Base-by-base conservation (phyloP, 2,888 invertebrate species). In the Ectemnius cavifrons region DNA sequence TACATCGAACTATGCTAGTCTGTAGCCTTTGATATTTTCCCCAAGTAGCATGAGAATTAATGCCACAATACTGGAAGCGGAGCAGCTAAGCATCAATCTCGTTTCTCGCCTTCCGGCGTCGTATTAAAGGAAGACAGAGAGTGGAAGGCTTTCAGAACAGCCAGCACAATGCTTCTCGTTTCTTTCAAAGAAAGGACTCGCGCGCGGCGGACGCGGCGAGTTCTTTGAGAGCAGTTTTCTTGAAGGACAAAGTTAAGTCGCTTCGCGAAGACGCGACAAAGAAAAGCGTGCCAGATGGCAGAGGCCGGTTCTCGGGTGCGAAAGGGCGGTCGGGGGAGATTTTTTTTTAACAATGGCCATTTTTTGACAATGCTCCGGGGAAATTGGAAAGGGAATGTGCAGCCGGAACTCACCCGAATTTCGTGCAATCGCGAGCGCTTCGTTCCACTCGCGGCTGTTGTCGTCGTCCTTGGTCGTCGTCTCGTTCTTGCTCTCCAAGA, bases 401-500 rank as follows among this genome's bases (percentile, higher is more conserved):
- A 63, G 73, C 52, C 18, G 59, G 61, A 63, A 78, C 84, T 80
- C 79, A 89, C 89, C 86, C 77, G 86, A 82, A 79, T 88, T 87
- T 67, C 86, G 87, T 47, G 87, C 84, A 65, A 84, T 86, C 68
- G 87, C 87, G 59, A 86, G 86, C 16, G 87, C 88, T 68, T 86
- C 85, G 74, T 87, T 86, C 75, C 87, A 81, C 75, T 86, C 88
- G 14, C 80, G 84, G 68, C 87, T 85, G 66, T 87, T 86, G 70
- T 79, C 77, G 78, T 82, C 77, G 72, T 72, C 72, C 78, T 87
- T 88, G 66, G 82, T 81, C 64, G 82, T 81, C 64, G 88, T 84
- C 52, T 83, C 81, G 82, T 89, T 88, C 79, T 84, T 86, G 69
- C 84, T 87, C 85, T 94, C 95, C 91, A 95, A 92, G 89, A 93